Percentiles rank a stretch among this genome's conserved stretches.
phyloP scores from a whole-genome alignment of 2,888 invertebrate species.

The Hypena proboscidalis region DNA sequence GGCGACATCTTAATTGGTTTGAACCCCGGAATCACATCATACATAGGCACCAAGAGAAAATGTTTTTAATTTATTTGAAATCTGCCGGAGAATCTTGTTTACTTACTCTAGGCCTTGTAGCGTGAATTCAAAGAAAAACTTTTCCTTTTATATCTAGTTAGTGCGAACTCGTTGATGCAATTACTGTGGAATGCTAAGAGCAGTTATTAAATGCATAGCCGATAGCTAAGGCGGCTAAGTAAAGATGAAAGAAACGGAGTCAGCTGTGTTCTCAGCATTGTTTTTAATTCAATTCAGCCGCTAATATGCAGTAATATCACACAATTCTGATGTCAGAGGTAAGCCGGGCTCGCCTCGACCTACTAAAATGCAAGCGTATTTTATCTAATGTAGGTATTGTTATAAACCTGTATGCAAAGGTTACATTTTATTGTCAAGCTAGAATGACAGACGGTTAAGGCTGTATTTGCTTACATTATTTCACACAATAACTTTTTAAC shows the following conservation, averaged over 20 bases:
- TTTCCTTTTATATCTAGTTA: not conserved
- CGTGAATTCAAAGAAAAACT: not conserved
- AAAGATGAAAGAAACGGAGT: conserved; percentile 14
- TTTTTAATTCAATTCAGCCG: conserved; percentile 23
- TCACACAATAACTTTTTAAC: too few species aligned
- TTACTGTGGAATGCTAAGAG: conserved; percentile 13
- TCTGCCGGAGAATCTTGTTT: too few species aligned
- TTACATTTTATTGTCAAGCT: too few species aligned
- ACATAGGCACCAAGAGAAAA: too few species aligned
- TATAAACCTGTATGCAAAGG: too few species aligned
- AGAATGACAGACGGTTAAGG: too few species aligned
- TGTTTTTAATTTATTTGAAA: too few species aligned
- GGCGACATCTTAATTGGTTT: too few species aligned
- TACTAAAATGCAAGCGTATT: conserved; percentile 20
- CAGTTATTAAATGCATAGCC: conserved; percentile 15
- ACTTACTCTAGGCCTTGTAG: too few species aligned
- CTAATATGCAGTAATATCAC: conserved; percentile 15
- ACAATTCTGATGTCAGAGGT: conserved; percentile 49
- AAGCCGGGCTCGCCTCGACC: conserved; percentile 43
- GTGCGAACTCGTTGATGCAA: not conserved
- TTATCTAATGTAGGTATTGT: conserved; percentile 7
- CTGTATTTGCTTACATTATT: too few species aligned
- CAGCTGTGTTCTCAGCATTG: conserved; percentile 15
- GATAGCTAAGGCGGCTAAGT: conserved; percentile 22
- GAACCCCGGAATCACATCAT: too few species aligned